phyloP scores from a whole-genome alignment of 1,140 invertebrate species.

The Drosophila subpulchrella region DNA sequence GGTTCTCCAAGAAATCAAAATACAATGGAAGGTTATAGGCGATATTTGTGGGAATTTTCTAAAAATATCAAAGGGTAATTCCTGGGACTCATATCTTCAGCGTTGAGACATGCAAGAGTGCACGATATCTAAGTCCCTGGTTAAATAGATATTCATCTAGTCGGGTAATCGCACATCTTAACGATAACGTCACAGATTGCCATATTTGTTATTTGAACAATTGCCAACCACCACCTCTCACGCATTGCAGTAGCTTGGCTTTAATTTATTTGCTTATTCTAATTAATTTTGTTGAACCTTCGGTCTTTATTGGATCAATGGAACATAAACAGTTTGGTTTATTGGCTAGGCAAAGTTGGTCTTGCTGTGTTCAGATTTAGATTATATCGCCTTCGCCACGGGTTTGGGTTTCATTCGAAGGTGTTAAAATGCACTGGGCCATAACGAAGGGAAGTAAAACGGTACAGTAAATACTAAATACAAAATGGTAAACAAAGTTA shows the following conservation, averaged over 20 bases:
- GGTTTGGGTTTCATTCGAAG: constrained; percentile 32
- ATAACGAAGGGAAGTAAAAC: constrained; percentile 29
- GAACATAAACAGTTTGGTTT: constrained; percentile 15
- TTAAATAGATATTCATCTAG: constrained; percentile 24
- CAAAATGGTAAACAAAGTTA: constrained; percentile 36
- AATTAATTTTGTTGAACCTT: constrained; percentile 13
- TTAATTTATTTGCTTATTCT: constrained; percentile 42
- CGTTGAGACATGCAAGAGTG: neutral
- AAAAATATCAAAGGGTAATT: constrained; percentile 18
- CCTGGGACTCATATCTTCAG: constrained; percentile 16
- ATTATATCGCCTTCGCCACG: constrained; percentile 27
- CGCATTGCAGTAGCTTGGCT: constrained; percentile 70
- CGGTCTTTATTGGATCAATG: constrained; percentile 27
- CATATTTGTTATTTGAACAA: constrained; percentile 64
- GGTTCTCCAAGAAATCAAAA: constrained; percentile 41
- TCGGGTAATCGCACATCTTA: constrained; percentile 31
- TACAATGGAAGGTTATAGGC: neutral
- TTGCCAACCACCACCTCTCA: constrained; percentile 38
- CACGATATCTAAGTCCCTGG: neutral
- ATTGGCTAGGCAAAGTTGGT: constrained; percentile 6
- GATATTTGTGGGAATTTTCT: neutral
- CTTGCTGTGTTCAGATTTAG: constrained; percentile 14
- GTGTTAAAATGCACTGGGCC: constrained; percentile 48
- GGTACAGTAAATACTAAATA: constrained; percentile 20
- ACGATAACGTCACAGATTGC: constrained; percentile 60